phyloP scores from a whole-genome alignment of 2,113 vertebrate species.

The Rafetus swinhoei region DNA sequence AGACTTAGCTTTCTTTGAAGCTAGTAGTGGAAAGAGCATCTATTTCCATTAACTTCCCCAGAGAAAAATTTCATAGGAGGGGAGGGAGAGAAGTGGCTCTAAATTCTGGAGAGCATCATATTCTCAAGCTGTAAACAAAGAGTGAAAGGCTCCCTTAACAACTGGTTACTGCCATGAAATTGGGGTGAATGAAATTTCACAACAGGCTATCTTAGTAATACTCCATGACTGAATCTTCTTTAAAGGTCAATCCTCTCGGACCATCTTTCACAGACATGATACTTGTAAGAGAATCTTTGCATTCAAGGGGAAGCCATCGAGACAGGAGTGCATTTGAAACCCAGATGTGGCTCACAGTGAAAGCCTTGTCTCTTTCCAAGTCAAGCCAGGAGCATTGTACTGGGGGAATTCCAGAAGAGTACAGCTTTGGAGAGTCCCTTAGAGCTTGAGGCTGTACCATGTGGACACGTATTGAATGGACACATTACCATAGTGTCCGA shows the following conservation, averaged over 20 bases:
- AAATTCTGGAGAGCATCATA: not conserved
- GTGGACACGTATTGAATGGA: not conserved
- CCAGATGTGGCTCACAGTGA: not conserved
- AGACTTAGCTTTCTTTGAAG: not conserved
- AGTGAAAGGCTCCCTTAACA: not conserved
- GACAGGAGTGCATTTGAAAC: not conserved
- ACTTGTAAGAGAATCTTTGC: not conserved
- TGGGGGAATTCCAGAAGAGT: not conserved
- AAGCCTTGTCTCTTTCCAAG: not conserved
- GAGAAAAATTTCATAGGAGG: not conserved
- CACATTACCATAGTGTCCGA: not conserved
- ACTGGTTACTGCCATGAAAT: not conserved
- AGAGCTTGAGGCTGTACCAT: not conserved
- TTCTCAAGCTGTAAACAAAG: not conserved
- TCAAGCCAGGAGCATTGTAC: not conserved
- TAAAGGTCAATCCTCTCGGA: not conserved
- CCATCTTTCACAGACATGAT: not conserved
- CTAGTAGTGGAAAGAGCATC: not conserved
- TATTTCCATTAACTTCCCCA: not conserved
- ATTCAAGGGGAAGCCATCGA: not conserved
- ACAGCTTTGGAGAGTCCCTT: not conserved
- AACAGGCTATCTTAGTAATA: not conserved
- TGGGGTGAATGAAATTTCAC: not conserved
- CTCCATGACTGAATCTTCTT: not conserved
- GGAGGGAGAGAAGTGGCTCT: not conserved